These are phyloP conservation scores for Euglossa dilemma DNA, from an alignment of 1,140 invertebrate species.

Conservation along the genomic window DNA sequence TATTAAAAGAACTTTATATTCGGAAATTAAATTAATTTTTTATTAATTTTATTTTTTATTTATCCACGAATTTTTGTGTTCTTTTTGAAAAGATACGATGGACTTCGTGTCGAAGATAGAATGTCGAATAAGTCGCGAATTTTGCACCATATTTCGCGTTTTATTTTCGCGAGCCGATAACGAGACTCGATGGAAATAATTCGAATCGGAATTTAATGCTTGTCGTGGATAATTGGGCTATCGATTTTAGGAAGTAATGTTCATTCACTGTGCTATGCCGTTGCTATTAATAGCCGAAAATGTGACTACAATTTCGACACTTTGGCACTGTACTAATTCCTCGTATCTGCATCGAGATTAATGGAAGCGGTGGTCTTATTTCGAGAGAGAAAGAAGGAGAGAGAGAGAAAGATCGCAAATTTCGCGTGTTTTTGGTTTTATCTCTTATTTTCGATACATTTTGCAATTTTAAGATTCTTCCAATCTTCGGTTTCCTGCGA, in stretches of 20 bases:
- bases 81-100: too few species aligned
- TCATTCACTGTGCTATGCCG: neutral
- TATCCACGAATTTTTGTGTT: too few species aligned
- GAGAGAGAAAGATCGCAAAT: neutral
- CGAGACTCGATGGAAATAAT: too few species aligned
- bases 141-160: too few species aligned
- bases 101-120: too few species aligned
- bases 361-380: neutral
- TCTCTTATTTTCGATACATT: neutral
- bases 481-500: neutral
- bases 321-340: constrained; percentile 19
- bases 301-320: constrained; percentile 19
- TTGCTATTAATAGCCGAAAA: neutral
- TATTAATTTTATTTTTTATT: too few species aligned
- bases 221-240: neutral
- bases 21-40: too few species aligned
- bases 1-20: too few species aligned
- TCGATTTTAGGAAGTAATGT: neutral
- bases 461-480: neutral
- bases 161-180: too few species aligned
- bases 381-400: neutral
- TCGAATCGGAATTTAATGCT: neutral
- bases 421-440: neutral
- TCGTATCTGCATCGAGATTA: neutral
- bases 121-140: too few species aligned